phyloP scores from a whole-genome alignment of 1,140 invertebrate genomes.

The Drosophila nannoptera region DNA sequence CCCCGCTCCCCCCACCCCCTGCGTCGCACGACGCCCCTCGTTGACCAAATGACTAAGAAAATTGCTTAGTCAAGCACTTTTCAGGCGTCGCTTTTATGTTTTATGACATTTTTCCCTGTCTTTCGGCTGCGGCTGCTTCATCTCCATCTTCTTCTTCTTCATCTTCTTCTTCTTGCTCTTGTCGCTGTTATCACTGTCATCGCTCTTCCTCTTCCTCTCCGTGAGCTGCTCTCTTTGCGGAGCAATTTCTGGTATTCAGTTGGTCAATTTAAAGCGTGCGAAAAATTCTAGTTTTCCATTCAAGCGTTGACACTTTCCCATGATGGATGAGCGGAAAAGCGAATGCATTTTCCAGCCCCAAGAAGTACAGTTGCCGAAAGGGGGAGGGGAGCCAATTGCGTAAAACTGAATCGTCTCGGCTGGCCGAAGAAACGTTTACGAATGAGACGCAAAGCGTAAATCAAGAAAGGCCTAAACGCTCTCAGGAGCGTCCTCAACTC shows the following conservation, averaged over 20 bases:
- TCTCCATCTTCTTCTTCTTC: slow-evolving; percentile 13
- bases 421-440: slow-evolving; percentile 6
- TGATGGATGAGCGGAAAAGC: not conserved
- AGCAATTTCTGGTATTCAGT: not conserved
- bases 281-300: slow-evolving; percentile 9
- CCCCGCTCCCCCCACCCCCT: not conserved
- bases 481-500: not conserved
- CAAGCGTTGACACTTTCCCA: not conserved
- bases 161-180: slow-evolving; percentile 19
- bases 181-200: slow-evolving; percentile 38
- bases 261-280: slow-evolving; percentile 6
- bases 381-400: no score
- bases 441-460: not conserved
- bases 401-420: no score
- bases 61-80: slow-evolving; percentile 69
- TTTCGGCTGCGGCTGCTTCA: not conserved
- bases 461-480: not conserved
- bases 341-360: slow-evolving; percentile 1
- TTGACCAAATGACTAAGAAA: slow-evolving; percentile 67
- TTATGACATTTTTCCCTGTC: slow-evolving; percentile 53
- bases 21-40: not conserved
- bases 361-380: no score
- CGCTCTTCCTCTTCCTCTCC: not conserved
- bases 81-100: slow-evolving; percentile 67
- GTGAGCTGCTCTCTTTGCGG: not conserved